These are phyloP conservation scores for Tetranychus urticae DNA, from an alignment of 1,140 invertebrate genomes.

Conservation along the genomic window DNA sequence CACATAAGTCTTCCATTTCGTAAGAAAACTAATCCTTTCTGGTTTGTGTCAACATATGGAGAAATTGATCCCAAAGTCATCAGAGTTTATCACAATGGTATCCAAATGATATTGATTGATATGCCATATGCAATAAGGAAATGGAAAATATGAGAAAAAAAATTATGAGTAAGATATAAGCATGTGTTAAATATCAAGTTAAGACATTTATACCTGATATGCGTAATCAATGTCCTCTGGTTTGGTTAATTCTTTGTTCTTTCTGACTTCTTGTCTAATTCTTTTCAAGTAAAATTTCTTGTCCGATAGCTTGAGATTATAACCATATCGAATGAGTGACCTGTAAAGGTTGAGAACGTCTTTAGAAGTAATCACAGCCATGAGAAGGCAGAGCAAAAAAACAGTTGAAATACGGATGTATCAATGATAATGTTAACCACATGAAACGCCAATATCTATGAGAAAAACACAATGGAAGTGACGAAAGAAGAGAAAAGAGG, in stretches of 20 bases:
- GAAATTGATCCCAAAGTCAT: too few relatives aligned
- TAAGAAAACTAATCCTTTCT: conserved; percentile 29
- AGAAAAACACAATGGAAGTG: too few relatives aligned
- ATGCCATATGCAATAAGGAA: conserved; percentile 7
- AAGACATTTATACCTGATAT: conserved; percentile 22
- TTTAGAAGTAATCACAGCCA: not conserved
- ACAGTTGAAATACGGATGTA: too few relatives aligned
- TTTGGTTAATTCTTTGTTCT: conserved; percentile 27
- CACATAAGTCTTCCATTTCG: conserved; percentile 23
- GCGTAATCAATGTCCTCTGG: conserved; percentile 29
- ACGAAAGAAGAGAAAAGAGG: too few relatives aligned
- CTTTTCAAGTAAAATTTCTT: conserved; percentile 29
- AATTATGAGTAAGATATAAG: not conserved
- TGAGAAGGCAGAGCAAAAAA: not conserved
- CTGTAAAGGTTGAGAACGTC: conserved; percentile 25
- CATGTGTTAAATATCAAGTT: not conserved
- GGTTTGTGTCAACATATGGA: too few relatives aligned
- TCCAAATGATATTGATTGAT: too few relatives aligned
- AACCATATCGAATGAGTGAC: conserved; percentile 32
- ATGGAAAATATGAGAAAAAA: conserved; percentile 13
- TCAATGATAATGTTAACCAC: too few relatives aligned
- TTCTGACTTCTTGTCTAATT: conserved; percentile 30
- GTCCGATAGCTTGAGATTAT: conserved; percentile 31
- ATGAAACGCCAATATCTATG: too few relatives aligned
- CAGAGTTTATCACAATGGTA: too few relatives aligned